Percentiles rank a stretch among this genome's conserved stretches.
These are phyloP conservation scores for Macquaria australasica DNA, from an alignment of 2,113 vertebrate species.

Conservation along the genomic window DNA sequence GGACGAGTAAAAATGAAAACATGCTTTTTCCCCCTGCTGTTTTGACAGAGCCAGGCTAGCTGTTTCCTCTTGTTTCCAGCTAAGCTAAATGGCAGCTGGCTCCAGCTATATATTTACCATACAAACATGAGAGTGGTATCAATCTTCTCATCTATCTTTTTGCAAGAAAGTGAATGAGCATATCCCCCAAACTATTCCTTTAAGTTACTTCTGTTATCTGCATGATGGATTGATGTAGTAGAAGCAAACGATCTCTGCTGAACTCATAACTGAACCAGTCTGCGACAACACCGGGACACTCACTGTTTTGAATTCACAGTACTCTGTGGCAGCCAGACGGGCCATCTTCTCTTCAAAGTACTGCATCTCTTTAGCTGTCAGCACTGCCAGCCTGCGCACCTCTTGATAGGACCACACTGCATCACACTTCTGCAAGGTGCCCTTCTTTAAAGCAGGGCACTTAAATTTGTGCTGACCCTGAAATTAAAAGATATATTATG, in stretches of 20 bases:
- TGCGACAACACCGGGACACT: conserved; percentile 46
- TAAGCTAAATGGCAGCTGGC: too few relatives aligned
- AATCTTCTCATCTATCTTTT: too few relatives aligned
- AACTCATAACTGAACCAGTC: not conserved
- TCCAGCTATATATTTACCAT: too few relatives aligned
- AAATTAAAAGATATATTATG: not conserved
- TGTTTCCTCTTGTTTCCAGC: not conserved
- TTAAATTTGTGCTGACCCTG: conserved; percentile 78
- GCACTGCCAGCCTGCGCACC: conserved; percentile 80
- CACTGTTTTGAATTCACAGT: conserved; percentile 81
- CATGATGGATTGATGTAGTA: not conserved
- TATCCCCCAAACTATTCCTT: too few relatives aligned
- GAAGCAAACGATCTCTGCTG: not conserved
- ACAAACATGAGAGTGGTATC: too few relatives aligned
- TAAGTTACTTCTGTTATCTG: too few relatives aligned
- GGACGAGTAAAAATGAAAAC: not conserved
- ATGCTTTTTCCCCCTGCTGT: too few relatives aligned
- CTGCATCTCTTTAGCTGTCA: conserved; percentile 77
- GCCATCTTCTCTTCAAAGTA: conserved; percentile 82
- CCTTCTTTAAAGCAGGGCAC: conserved; percentile 76
- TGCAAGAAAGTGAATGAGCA: too few relatives aligned
- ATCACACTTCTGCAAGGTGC: conserved; percentile 52
- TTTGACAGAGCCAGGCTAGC: not conserved
- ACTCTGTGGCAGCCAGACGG: conserved; percentile 65
- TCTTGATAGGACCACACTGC: conserved; percentile 78